Evolutionary conservation across 1,140 invertebrate genomes (phyloP).

Genomic region (Sycobia sp.): DNA sequence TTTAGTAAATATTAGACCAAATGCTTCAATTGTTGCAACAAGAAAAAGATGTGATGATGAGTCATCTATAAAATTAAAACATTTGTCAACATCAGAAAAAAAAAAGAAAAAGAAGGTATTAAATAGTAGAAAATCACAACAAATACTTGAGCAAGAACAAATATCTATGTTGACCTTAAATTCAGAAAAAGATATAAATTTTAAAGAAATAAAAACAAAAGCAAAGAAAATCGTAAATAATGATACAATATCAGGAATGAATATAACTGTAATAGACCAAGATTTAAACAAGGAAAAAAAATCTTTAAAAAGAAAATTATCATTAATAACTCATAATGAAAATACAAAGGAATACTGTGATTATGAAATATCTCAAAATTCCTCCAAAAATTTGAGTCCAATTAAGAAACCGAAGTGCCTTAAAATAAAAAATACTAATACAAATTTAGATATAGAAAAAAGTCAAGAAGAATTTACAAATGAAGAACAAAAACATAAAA

Average conservation of each 20-base stretch:
- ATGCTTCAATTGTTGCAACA: constrained; percentile 8
- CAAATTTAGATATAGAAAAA: not conserved
- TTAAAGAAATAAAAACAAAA: not conserved
- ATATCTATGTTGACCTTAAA: not conserved
- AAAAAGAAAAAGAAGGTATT: not conserved
- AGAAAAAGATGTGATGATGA: not conserved
- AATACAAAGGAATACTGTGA: not conserved
- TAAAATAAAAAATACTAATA: not conserved
- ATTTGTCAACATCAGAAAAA: not conserved
- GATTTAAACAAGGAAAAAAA: too few species aligned
- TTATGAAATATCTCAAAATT: not conserved
- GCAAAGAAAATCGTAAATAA: too few species aligned
- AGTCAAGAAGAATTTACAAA: too few species aligned
- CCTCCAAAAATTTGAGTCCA: not conserved
- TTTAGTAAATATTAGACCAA: constrained; percentile 33
- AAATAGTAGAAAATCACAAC: not conserved
- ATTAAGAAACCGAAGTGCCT: not conserved
- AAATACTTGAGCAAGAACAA: not conserved
- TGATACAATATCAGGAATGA: too few species aligned
- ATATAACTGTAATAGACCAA: too few species aligned
- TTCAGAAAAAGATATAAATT: not conserved
- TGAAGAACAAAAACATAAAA: too few species aligned
- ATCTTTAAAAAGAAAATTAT: not conserved
- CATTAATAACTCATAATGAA: not conserved
- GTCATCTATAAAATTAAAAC: not conserved